Evolutionary conservation across 1,140 invertebrate species (phyloP).

Genomic region (Caerostris extrusa): DNA sequence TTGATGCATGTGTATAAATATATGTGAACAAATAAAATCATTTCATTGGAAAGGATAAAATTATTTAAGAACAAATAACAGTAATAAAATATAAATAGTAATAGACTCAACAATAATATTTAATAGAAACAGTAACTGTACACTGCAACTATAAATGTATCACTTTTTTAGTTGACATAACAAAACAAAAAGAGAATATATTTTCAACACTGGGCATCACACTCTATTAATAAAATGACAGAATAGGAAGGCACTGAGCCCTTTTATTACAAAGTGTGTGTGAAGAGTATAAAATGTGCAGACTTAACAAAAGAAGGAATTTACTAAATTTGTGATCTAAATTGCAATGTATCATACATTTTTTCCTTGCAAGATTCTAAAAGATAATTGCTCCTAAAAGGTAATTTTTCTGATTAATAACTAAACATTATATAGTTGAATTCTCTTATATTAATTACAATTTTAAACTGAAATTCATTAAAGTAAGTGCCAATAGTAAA

Average conservation of each 20-base stretch:
- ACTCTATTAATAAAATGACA: not conserved
- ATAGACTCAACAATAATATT: too few species aligned
- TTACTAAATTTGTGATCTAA: not conserved
- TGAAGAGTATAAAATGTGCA: not conserved
- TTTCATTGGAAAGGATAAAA: too few species aligned
- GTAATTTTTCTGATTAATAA: not conserved
- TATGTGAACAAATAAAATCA: too few species aligned
- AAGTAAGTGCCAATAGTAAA: too few species aligned
- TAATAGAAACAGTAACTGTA: too few species aligned
- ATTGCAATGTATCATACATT: not conserved
- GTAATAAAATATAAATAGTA: too few species aligned
- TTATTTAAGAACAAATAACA: too few species aligned
- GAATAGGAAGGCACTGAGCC: not conserved
- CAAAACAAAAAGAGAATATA: not conserved
- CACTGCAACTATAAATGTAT: too few species aligned
- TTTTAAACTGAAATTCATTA: not conserved
- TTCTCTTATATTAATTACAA: not conserved
- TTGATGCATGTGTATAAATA: too few species aligned
- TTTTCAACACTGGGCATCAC: not conserved
- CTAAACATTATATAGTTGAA: not conserved
- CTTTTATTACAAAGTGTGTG: conserved; percentile 19
- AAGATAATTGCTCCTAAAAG: not conserved
- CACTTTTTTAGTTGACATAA: too few species aligned
- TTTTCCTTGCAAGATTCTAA: not conserved
- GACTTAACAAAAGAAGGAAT: not conserved